Evolutionary conservation across 2,797 vertebrate species (phyloP).

Genomic region (Erithacus rubecula): DNA sequence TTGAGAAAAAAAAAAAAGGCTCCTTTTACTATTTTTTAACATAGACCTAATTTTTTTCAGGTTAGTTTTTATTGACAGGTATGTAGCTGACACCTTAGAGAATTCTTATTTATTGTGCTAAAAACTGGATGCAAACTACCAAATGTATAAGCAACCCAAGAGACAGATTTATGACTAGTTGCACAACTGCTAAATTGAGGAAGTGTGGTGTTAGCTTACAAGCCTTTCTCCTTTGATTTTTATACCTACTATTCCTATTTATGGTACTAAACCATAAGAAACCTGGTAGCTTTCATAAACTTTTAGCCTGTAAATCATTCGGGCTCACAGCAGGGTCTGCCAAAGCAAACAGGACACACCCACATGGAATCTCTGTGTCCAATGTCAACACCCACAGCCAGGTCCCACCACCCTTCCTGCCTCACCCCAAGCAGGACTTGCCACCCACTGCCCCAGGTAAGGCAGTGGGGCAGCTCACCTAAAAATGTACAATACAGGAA

Average conservation of each 20-base stretch:
- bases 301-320: background rate
- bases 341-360: background rate
- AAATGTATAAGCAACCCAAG: background rate
- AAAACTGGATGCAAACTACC: background rate
- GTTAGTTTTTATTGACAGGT: background rate
- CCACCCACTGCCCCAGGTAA: background rate
- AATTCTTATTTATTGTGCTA: background rate
- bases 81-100: background rate
- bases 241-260: background rate
- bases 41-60: background rate
- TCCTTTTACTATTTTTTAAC: background rate
- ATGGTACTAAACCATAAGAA: background rate
- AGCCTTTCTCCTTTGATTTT: background rate
- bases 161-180: background rate
- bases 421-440: background rate
- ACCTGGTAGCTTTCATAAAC: background rate
- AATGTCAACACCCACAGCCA: background rate
- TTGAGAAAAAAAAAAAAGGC: accelerated
- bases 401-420: background rate
- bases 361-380: background rate
- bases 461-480: background rate
- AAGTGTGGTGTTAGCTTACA: background rate
- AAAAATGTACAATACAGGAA: background rate
- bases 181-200: background rate
- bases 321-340: background rate